A percentile compares a stretch with the other conserved stretches of the same genome.
Conservation (phyloP, 2,888 invertebrate species). For the Cephonodes hylas region DNA sequence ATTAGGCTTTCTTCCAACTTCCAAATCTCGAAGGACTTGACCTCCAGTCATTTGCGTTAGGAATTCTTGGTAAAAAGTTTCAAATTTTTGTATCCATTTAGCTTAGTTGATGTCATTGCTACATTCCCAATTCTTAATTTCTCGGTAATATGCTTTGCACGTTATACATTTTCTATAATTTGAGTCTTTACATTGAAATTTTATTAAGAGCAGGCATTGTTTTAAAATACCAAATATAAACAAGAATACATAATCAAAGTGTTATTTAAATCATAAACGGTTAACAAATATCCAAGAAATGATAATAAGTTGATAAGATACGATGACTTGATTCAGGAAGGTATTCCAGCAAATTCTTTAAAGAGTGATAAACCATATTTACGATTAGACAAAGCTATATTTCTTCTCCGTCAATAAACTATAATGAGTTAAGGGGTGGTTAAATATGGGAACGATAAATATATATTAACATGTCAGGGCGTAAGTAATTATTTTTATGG, state of each 20-base stretch:
- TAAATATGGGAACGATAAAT: neutral
- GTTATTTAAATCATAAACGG: neutral
- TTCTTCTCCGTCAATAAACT: neutral
- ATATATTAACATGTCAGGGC: neutral
- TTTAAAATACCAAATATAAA: neutral
- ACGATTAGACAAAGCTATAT: neutral
- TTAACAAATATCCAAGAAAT: neutral
- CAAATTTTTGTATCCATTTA: too few species aligned
- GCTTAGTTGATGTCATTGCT: too few species aligned
- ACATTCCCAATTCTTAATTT: too few species aligned
- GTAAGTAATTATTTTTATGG: constrained; percentile 1
- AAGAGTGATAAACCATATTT: neutral
- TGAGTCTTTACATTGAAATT: neutral
- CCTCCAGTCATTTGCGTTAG: too few species aligned
- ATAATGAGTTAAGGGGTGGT: too few species aligned
- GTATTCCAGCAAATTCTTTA: neutral
- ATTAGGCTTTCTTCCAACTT: too few species aligned
- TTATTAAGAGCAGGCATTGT: neutral
- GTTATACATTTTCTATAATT: too few species aligned
- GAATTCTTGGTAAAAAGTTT: too few species aligned
- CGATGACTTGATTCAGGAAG: neutral
- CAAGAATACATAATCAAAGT: too few species aligned
- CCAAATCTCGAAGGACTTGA: too few species aligned
- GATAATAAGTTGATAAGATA: neutral
- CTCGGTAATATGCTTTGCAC: too few species aligned